Base-by-base conservation (phyloP, 2,113 vertebrate genomes). In the Cyphomyrus discorhynchus region DNA sequence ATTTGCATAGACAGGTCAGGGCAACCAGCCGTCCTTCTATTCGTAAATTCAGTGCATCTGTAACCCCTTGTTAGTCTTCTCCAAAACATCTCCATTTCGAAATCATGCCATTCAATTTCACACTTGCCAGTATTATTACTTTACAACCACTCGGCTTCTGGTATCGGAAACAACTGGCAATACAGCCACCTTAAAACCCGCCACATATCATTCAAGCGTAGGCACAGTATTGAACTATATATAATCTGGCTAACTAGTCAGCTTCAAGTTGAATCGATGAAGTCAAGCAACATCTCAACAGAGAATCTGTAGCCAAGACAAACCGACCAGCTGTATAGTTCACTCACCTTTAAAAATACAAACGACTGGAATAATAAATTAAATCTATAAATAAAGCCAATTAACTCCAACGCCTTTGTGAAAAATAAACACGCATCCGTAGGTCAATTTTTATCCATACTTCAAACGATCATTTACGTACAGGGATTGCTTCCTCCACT, bases 401-500 rank as follows among this genome's bases (percentile, higher is more conserved):
- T 10, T 27, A 31, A 62, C 52, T 42, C 42, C 49, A 58, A 62
- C 15, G 1, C 74, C 35, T 80, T 13, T 21, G 31, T 42, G 15
- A 31, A 62, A 39, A 85, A 62, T 27, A 31, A 13, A 11, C 39
- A 35, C 5, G 46, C 74, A 58, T 58, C 27, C 21, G 49, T 46
- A 50, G 80, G 24, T 83, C 52, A 56, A 92, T 92, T 91, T 91
- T 92, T 92, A 92, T 91, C 92, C 92, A 93, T 90, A 90, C 90
- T 83, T 91, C 91, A 92, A 89, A 90, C 74, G 86, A 90, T 95
- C 91, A 92, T 95, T 93, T 93, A 93, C 94, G 94, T 94, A 91
- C 92, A 92, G 90, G 91, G 92, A 91, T 85, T 19, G 89, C 91
- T 92, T 93, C 83, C 92, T 95, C 94, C 94, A 95, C 93, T 95